phyloP scores from a whole-genome alignment of 2,888 invertebrate genomes.

The Venusia cambrica region DNA sequence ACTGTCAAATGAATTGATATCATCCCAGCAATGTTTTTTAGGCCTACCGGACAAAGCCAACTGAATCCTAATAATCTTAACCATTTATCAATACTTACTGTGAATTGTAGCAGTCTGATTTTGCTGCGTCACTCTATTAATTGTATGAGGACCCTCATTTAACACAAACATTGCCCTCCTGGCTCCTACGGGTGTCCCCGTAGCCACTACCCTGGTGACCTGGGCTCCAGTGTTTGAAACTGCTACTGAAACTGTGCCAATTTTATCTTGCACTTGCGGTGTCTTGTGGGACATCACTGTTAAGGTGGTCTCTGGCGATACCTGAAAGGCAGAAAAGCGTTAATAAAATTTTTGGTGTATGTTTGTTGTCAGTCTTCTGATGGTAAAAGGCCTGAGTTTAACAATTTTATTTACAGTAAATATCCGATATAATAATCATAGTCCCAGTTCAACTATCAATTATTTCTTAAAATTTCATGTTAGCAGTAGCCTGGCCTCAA shows the following conservation, averaged over 20 bases:
- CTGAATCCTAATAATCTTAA: too few relatives aligned
- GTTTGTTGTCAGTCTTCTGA: too few relatives aligned
- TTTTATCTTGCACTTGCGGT: slow-evolving; percentile 75
- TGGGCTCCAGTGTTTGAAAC: slow-evolving; percentile 69
- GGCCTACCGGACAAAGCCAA: too few relatives aligned
- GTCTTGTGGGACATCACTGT: slow-evolving; percentile 77
- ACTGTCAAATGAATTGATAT: too few relatives aligned
- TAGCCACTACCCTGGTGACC: slow-evolving; percentile 66
- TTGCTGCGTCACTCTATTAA: slow-evolving; percentile 70
- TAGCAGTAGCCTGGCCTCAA: background rate
- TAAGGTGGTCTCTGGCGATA: slow-evolving; percentile 74
- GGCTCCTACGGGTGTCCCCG: slow-evolving; percentile 57
- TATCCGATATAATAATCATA: too few relatives aligned
- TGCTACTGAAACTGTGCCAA: slow-evolving; percentile 65
- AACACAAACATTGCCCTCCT: slow-evolving; percentile 75
- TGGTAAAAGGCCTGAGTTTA: too few relatives aligned
- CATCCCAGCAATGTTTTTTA: too few relatives aligned
- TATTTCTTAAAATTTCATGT: background rate
- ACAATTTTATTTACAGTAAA: too few relatives aligned
- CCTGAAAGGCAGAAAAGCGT: slow-evolving; percentile 47
- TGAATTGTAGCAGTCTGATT: slow-evolving; percentile 75
- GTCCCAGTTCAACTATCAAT: too few relatives aligned
- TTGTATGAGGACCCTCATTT: slow-evolving; percentile 66
- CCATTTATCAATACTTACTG: slow-evolving; percentile 59
- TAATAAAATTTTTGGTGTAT: too few relatives aligned